Base-by-base conservation (phyloP, 2,888 invertebrate species). In the Epinotia nisella region DNA sequence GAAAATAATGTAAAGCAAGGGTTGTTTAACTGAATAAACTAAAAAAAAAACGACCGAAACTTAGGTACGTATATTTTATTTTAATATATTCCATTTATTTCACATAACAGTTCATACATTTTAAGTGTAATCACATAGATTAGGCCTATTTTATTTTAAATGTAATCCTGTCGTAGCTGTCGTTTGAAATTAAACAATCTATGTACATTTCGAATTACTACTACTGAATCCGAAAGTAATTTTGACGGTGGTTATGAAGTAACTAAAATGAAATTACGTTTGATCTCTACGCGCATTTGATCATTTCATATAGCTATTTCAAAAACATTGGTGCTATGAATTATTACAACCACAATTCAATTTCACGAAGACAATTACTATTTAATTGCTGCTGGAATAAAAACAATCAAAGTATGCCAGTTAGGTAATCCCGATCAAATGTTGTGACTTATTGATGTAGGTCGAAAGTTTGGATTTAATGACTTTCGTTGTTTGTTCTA, bases 371-470 rank as follows among this genome's bases (percentile, higher is more conserved):
- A n/a, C 10, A n/a, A 1, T n/a, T 5, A 39, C 19, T 39, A 35
- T 59, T 59, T 51, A 62, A 56, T 64, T 21, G n/a, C 15, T n/a
- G 35, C 15, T n/a, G 35, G 56, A 56, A 51, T 59, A 1, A 15
- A 53, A 39, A 39, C 17, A 71, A 71, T 51, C 59, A 19, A 71
- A 60, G 51, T 71, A 56, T n/a, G 2, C 13, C 59, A 51, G 7
- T 49, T n/a, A 49, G n/a, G 59, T 51, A 61, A 61, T 61, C 60
- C 53, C 51, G 53, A 51, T 15, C 13, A 60, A 66, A 71, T 71
- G 59, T 66, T 39, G 17, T 53, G 66, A 51, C 41, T 41, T 60
- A 53, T 51, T 17, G 24, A 59, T 65, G 51, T 71, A 59, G 51
- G 24, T 60, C 60, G 29, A 51, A 66, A 59, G 41, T 53, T 66